These are phyloP conservation scores for Molossus alvarezi DNA, from an alignment of 2,797 vertebrate species.

Conservation along the genomic window DNA sequence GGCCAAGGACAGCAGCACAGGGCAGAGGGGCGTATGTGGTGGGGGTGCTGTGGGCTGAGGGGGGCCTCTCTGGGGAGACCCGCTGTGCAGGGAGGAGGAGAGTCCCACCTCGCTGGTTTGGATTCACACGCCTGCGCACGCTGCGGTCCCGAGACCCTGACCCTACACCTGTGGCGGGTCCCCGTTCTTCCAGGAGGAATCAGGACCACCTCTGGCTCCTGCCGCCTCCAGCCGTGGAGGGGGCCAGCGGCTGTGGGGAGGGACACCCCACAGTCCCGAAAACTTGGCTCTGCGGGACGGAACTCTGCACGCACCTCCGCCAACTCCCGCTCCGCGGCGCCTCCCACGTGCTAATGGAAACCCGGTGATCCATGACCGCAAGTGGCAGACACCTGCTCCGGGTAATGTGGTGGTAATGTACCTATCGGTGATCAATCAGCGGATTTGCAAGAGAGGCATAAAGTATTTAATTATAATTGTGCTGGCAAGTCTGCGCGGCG, in stretches of 20 bases:
- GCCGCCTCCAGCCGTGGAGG: no score
- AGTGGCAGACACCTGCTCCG: conserved; percentile 94
- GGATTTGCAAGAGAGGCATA: conserved; percentile 98
- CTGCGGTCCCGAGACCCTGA: background rate
- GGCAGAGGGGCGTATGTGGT: background rate
- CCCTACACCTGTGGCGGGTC: background rate
- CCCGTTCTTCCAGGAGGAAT: background rate
- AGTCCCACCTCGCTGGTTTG: no score
- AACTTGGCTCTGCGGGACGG: conserved; percentile 89
- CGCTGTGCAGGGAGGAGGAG: background rate
- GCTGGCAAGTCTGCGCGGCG: conserved; percentile 91
- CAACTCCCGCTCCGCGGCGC: conserved; percentile 88
- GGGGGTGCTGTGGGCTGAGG: background rate
- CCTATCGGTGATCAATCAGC: conserved; percentile 97
- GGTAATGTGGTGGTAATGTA: conserved; percentile 96
- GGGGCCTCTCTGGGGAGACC: background rate
- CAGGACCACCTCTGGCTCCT: background rate
- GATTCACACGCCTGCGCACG: no score
- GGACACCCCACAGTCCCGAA: background rate
- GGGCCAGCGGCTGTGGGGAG: background rate
- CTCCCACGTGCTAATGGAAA: conserved; percentile 99
- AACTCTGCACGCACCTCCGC: conserved; percentile 95
- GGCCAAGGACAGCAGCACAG: no score
- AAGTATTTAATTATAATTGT: conserved; percentile 99
- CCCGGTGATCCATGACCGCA: conserved; percentile 97